Evolutionary conservation across 2,888 invertebrate genomes (phyloP), one percentile per base, ranked within the genome.

Genomic region (Timandra comae): DNA sequence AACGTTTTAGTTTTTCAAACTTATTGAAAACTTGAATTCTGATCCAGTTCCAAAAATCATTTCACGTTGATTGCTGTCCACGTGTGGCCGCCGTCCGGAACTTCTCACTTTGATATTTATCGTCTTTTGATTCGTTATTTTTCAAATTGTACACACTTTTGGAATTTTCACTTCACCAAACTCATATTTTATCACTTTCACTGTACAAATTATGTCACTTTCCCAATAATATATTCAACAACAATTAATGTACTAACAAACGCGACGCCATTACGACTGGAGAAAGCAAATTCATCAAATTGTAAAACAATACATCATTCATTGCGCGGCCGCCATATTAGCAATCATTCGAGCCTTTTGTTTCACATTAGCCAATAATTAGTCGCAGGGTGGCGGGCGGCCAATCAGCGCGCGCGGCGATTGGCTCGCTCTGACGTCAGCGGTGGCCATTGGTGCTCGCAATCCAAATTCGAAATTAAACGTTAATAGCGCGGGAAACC

Each of bases 331-430:
- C 54, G 75, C 75, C 76, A 75, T 72, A 58, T 69, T 76, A 65
- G 51, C 50, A 57, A 52, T 58, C 63, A 56, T 55, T 52, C 54
- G 31, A 43, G 45, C 37, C 51, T 51, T 71, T 78, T 78, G 78
- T 78, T 69, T 68, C 54, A 47, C 48, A 39, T 36, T 49, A 51
- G 68, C 77, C 76, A 77, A 74, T 80, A 77, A 80, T 79, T 78
- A 75, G 73, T 46, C 43, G 43, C 46, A 53, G 48, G 48, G 58
- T 45, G 49, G 42, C 45, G 35, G 30, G 39, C 47, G 46, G 72
- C 80, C 81, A 78, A 79, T 79, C 70, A 61, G 54, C 47, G 56
- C 39, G 34, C 25, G 43, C 38, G 36, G 35, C 40, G 41, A 42
- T 42, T 45, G 51, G 49, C 41, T 55, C 52, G 41, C 49, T 47